Base-by-base conservation (phyloP, 2,797 vertebrate species). In the Epinephelus coioides region DNA sequence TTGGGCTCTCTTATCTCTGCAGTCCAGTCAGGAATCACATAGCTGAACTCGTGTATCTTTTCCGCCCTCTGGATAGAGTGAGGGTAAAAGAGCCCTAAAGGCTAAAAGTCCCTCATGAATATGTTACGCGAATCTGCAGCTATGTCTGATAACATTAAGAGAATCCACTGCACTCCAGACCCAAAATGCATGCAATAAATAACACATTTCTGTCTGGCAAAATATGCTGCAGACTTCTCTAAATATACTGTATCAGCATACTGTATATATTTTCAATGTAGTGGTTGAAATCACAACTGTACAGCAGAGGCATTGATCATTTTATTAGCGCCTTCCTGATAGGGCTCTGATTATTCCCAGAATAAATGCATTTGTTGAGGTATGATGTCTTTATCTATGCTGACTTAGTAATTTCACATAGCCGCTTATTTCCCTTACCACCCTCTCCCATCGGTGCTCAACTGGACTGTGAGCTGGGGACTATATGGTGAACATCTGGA, bases 1-100 rank as follows among this genome's bases (percentile, higher is more conserved):
- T 96, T 92, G 82, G 87, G 90, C 85, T 93, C 93, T 94, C 95
- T 96, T 95, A 96, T 95, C 90, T 91, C 92, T 81, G 79, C 91
- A 89, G 90, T 87, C 92, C 94, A 95, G 94, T 94, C 91, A 92
- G 93, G 91, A 93, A 93, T 94, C 86, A 88, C 83, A 92, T 93
- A 92, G 86, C 93, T 94, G 85, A 93, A 91, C 95, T 94, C 82
- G 78, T 93, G 93, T 86, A 91, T 90, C 90, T 88, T 86, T 89
- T 91, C 73, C 71, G 56, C 83, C 88, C 84, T 83, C 84, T 85
- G 84, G 86, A 90, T 88, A 69, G 70, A 85, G 71, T 56, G 85
- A 89, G 84, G 84, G 75, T 86, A 73, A 90, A 91, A 85, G 81
- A 82, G 68, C 74, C 72, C 70, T 62, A 72, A 87, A 81, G 81